Evolutionary conservation across 2,888 invertebrate species (phyloP), one percentile per base, ranked within the genome.

Genomic region (Acronicta aceris): DNA sequence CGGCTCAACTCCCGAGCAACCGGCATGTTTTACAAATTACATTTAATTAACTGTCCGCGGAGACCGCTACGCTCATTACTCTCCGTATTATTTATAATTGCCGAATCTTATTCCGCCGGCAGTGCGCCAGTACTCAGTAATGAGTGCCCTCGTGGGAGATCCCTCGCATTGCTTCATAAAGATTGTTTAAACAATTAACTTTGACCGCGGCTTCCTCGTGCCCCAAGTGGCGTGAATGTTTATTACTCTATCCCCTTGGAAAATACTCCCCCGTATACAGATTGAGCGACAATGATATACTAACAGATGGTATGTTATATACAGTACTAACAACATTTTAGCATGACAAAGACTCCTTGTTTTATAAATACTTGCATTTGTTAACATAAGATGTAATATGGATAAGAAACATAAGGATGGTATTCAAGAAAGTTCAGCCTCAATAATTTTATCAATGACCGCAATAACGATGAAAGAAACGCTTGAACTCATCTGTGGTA

Each of bases 151-250:
- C 55, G 41, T 51, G 41, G 71, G 52, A 50, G 48, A 13, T 33
- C 12, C 27, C 36, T 17, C 36, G 40, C n/a, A 57, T 65, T 46
- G 61, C 53, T 57, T 25, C 45, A 61, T 51, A 61, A 70, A 71
- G 60, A 71, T 71, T 54, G 56, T 65, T 60, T 65, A 40, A 71
- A 56, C 68, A 69, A 69, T 69, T 69, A 69, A 67, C 64, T 57
- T 30, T 38, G 45, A 40, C 64, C 45, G 41, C 41, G 49, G 15
- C 45, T 12, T 47, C 15, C 2, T 25, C 10, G 15, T 21, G 13
- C 25, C 1, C 33, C 17, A 6, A 43, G 45, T 53, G 47, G 36
- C 25, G 49, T 45, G 40, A 45, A 70, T 52, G 59, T 68, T 68
- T 59, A 68, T 42, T 42, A 25, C 47, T 59, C 43, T 42, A 42